Conservation (phyloP, 2,888 invertebrate species). For the Sminthurinus aureus region DNA sequence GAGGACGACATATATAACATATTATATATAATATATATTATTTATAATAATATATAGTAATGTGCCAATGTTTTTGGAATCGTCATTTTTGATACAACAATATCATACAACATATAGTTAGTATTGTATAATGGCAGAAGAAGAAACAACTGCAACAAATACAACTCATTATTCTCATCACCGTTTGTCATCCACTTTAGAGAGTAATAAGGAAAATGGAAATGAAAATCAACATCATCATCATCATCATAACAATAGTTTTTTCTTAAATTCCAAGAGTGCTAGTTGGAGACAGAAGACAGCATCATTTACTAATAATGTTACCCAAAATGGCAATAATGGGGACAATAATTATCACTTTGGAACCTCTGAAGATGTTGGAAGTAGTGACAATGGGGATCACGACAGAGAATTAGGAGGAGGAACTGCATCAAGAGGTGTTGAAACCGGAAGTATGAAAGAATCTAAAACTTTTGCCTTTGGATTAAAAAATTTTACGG, state of each 20-base stretch:
- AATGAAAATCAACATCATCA: neutral
- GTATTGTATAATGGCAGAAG: constrained; percentile 39
- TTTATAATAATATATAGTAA: too few relatives aligned
- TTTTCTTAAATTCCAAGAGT: constrained; percentile 20
- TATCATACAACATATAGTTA: too few relatives aligned
- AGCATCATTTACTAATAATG: too few relatives aligned
- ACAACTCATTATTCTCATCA: too few relatives aligned
- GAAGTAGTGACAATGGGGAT: neutral
- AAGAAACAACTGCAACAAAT: too few relatives aligned
- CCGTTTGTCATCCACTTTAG: constrained; percentile 8
- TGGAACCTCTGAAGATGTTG: too few relatives aligned
- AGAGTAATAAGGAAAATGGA: constrained; percentile 4
- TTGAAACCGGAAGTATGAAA: constrained; percentile 53
- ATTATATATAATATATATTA: too few relatives aligned
- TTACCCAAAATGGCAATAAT: constrained; percentile 1
- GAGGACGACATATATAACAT: too few relatives aligned
- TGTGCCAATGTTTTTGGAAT: too few relatives aligned
- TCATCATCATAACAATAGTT: constrained; percentile 4
- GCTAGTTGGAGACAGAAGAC: constrained; percentile 21
- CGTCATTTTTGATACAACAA: too few relatives aligned
- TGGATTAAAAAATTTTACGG: constrained; percentile 53
- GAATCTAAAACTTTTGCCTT: constrained; percentile 58
- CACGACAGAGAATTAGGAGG: constrained; percentile 14
- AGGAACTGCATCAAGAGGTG: constrained; percentile 5
- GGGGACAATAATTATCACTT: constrained; percentile 13